These are phyloP conservation scores for Carassius carassius DNA, from an alignment of 2,113 vertebrate species.

Conservation along the genomic window DNA sequence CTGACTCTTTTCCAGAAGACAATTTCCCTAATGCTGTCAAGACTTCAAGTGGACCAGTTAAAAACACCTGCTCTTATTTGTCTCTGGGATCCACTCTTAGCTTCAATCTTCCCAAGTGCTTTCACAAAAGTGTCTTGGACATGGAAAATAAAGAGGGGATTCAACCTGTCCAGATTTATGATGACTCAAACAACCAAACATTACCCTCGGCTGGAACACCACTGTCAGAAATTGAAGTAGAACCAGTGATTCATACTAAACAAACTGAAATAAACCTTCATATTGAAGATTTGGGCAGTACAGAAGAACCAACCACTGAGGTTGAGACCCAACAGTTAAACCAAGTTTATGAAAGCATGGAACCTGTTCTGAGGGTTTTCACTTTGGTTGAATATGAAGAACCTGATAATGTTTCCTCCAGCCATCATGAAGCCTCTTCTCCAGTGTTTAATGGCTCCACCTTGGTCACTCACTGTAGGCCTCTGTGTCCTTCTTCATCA, in stretches of 20 bases:
- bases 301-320: not conserved
- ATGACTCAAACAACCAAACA: not conserved
- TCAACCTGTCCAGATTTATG: not conserved
- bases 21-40: not conserved
- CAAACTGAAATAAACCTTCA: not conserved
- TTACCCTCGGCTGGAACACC: not conserved
- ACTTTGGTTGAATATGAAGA: not conserved
- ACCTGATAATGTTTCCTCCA: not conserved
- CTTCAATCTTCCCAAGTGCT: slow-evolving; percentile 66
- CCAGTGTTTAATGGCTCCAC: not conserved
- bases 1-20: not conserved
- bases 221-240: not conserved
- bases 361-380: not conserved
- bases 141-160: not conserved
- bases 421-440: not conserved
- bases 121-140: slow-evolving; percentile 31
- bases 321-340: not conserved
- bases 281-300: not conserved
- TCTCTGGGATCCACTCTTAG: slow-evolving; percentile 71
- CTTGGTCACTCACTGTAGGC: not conserved
- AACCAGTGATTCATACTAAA: not conserved
- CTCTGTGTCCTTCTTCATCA: not conserved
- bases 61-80: slow-evolving; percentile 52
- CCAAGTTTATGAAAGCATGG: not conserved
- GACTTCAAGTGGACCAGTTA: not conserved